Base-by-base conservation (phyloP, 2,797 vertebrate species). In the Rhinella marina region DNA sequence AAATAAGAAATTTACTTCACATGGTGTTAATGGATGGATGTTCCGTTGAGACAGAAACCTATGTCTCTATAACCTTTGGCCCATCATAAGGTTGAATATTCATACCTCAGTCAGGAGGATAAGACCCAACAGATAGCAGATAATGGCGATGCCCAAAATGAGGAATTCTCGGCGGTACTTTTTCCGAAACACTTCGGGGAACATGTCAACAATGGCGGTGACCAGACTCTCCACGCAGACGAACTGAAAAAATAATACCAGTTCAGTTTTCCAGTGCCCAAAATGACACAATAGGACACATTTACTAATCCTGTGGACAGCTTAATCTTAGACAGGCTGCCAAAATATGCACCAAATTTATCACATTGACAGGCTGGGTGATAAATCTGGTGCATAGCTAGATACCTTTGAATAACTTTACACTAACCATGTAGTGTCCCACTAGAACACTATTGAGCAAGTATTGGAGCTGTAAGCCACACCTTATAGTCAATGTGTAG, bases 171-270 rank as follows among this genome's bases (percentile, higher is more conserved):
- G 94, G 8, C 93, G 93, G 0, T 94, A 90, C 0, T 91, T 92
- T 89, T 93, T 97, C 85, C 96, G 94, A 90, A 99, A 95, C 64
- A 92, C 90, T 48, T 4, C 89, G 0, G 98, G 98, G 90, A 96
- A 98, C 94, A 97, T 87, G 93, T 99, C 98, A 8, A 96, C 92
- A 88, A 97, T 91, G 86, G 97, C 95, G 0, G 98, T 99, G 87
- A 96, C 96, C 93, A 98, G 91, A 91, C 97, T 98, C 92, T 99
- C 98, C 89, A 99, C 93, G 72, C 96, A 97, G 90, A 99, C 96
- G 7, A 99, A 98, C 98, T 99, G 90, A 89, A 88, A 76, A 78
- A 21, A 68, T 56, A 1, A 16, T 11, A 86, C 25, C 25, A 25
- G 64, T 66, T 62, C 61, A 59, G 57, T 17, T 23, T 66, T 27